These are phyloP conservation scores for Dugesia japonica DNA, from an alignment of 2,888 invertebrate species.

Conservation along the genomic window DNA sequence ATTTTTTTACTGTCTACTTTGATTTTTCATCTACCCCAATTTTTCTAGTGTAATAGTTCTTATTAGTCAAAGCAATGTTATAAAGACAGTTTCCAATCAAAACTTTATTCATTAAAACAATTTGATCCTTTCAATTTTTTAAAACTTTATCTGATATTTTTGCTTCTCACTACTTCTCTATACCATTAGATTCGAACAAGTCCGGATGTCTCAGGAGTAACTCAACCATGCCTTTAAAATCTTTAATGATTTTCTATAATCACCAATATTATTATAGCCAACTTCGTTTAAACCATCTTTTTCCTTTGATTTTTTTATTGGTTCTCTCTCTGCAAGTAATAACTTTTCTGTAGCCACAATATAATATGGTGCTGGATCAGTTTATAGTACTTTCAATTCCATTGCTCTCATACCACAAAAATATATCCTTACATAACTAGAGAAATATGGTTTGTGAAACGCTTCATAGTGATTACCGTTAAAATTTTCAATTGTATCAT, in stretches of 20 bases:
- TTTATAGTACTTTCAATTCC: constrained; percentile 96
- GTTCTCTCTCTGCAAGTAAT: constrained; percentile 95
- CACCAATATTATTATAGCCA: constrained; percentile 98
- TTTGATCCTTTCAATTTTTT: too few species aligned
- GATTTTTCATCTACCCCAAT: too few species aligned
- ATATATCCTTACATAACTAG: constrained; percentile 91
- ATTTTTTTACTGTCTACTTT: too few species aligned
- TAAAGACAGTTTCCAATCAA: too few species aligned
- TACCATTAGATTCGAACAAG: constrained; percentile 94
- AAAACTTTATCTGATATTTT: too few species aligned
- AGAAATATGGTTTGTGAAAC: constrained; percentile 91
- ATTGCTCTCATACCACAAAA: constrained; percentile 95
- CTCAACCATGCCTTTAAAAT: constrained; percentile 99
- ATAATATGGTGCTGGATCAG: constrained; percentile 89
- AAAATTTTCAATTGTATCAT: constrained; percentile 12
- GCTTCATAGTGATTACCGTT: constrained; percentile 71
- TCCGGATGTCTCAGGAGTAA: constrained; percentile 90
- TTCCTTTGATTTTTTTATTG: constrained; percentile 70
- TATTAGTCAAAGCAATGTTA: too few species aligned
- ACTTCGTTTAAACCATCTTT: constrained; percentile 91
- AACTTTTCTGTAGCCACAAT: constrained; percentile 97
- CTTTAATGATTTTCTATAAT: constrained; percentile 90
- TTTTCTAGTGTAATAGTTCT: too few species aligned
- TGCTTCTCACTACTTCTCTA: too few species aligned
- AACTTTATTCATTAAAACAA: too few species aligned